Conservation (phyloP, 2,888 invertebrate species). For the Ennomos quercinarius region DNA sequence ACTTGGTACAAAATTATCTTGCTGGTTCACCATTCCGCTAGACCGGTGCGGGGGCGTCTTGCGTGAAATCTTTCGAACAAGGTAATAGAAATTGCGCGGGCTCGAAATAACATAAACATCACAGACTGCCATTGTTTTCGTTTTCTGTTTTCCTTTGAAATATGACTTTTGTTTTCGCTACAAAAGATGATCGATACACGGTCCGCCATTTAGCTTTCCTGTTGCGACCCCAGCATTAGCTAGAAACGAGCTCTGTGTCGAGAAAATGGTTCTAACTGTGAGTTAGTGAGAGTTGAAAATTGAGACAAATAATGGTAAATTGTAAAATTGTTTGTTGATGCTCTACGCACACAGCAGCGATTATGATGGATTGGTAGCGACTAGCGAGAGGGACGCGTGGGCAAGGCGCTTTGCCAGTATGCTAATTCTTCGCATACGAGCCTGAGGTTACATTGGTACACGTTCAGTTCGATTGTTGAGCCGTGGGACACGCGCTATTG, state of each 20-base stretch:
- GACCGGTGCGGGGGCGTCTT: too few species aligned
- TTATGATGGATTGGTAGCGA: slow-evolving; percentile 74
- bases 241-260: slow-evolving; percentile 6
- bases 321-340: slow-evolving; percentile 32
- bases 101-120: slow-evolving; percentile 23
- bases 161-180: slow-evolving; percentile 37
- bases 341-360: slow-evolving; percentile 61
- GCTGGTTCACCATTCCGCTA: too few species aligned
- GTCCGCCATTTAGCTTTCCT: slow-evolving; percentile 34
- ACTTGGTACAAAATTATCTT: neutral
- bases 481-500: slow-evolving; percentile 50
- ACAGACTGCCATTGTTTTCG: slow-evolving; percentile 21
- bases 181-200: slow-evolving; percentile 38
- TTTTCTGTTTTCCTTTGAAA: slow-evolving; percentile 34
- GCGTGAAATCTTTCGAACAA: slow-evolving; percentile 2
- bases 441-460: slow-evolving; percentile 64
- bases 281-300: slow-evolving; percentile 31
- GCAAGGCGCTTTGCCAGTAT: slow-evolving; percentile 76
- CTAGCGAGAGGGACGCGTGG: slow-evolving; percentile 69
- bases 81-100: slow-evolving; percentile 15
- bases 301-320: slow-evolving; percentile 19
- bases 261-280: slow-evolving; percentile 18
- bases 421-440: slow-evolving; percentile 73
- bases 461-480: slow-evolving; percentile 69
- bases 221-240: slow-evolving; percentile 26